phyloP scores from a whole-genome alignment of 2,113 vertebrate species.

The Elgaria multicarinata region DNA sequence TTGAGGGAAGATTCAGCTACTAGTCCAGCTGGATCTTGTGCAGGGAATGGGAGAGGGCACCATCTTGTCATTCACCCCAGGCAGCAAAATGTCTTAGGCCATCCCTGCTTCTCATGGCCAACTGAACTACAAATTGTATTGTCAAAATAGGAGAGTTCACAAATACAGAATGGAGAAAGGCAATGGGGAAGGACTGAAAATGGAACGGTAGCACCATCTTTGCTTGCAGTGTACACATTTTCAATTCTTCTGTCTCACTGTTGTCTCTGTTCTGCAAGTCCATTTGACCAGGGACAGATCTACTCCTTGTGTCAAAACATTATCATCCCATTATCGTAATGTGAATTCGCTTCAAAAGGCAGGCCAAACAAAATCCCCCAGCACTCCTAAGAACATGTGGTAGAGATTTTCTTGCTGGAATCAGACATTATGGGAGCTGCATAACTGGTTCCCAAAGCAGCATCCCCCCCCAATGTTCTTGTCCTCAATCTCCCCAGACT shows the following conservation, averaged over 20 bases:
- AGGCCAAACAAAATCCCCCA: no score
- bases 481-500: not conserved
- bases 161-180: not conserved
- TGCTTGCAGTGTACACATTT: not conserved
- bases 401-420: not conserved
- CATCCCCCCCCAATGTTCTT: no score
- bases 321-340: no score
- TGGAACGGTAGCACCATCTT: not conserved
- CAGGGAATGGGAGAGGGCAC: no score
- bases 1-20: no score
- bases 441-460: not conserved
- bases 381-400: no score
- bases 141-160: not conserved
- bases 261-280: not conserved
- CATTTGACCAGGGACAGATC: no score
- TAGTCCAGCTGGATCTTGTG: no score
- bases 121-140: not conserved
- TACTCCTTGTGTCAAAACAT: no score
- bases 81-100: no score
- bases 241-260: not conserved
- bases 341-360: no score
- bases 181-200: not conserved
- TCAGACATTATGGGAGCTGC: not conserved
- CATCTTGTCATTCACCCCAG: no score
- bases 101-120: not conserved